Evolutionary conservation across 1,140 invertebrate genomes (phyloP), one percentile per base, ranked within the genome.

Genomic region (Bilobella aurantiaca): DNA sequence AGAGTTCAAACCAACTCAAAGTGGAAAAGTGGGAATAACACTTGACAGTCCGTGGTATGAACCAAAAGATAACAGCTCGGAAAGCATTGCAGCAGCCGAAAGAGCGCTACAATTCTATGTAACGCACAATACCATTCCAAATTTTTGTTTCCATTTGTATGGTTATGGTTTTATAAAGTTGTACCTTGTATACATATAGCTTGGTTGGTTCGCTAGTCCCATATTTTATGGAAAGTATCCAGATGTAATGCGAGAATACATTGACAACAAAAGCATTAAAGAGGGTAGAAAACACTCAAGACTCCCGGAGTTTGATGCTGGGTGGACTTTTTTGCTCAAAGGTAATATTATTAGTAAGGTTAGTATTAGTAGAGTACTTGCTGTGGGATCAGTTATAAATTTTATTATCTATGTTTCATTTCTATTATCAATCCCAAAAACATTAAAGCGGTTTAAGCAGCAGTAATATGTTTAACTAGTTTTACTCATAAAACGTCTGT

Each of bases 31-130:
- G 23, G 85, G 84, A 47, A 83, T 87, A 61, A 81, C 82, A 0
- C 67, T 85, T 60, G 82, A 83, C 69, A 79, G 79, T 0, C 81
- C 80, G n/a, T 87, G 83, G 83, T 82, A 80, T 16, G 81, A 84
- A 70, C 83, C 84, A 1, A 42, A n/a, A 14, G 23, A 31, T 37
- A 8, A 37, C 2, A 59, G 58, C 25, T 34, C 37, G 2, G 31
- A 14, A 2, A 21, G 64, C 47, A 28, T 64, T 12, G 62, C 31
- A 56, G 66, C 66, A 18, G 66, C 66, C 12, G 66, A 68, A 46
- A n/a, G 62, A 21, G 66, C 66, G 0, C 2, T 32, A 23, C 62
- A 62, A 30, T 68, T 68, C 37, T 64, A 61, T 56, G 65, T 66
- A 58, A 34, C 14, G 21, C 53, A 57, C 27, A 21, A 8, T 57